Conservation (phyloP, 2,113 vertebrate genomes). For the Gila orcuttii region DNA sequence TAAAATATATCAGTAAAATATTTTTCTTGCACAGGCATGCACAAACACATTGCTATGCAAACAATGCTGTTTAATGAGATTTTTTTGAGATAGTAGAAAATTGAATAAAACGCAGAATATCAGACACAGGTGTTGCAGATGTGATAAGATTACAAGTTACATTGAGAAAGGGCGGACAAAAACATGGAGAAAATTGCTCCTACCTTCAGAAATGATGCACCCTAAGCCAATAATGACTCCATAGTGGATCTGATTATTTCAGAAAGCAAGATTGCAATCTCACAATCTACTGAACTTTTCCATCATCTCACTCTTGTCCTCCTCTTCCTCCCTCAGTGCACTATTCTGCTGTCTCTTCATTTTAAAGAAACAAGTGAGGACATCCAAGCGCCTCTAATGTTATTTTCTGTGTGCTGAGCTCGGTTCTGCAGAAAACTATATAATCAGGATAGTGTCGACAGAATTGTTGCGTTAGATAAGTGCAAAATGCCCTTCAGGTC, state of each 20-base stretch:
- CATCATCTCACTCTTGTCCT: constrained; percentile 23
- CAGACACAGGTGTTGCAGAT: not conserved
- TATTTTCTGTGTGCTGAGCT: not conserved
- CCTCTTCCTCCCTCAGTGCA: constrained; percentile 12
- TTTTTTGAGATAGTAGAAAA: too few species aligned
- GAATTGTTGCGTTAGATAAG: constrained; percentile 23
- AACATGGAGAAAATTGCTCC: not conserved
- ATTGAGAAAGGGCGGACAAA: not conserved
- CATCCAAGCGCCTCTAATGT: constrained; percentile 31
- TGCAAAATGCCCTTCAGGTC: not conserved
- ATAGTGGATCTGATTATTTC: constrained; percentile 2
- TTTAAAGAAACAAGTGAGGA: constrained; percentile 20
- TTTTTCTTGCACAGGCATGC: not conserved
- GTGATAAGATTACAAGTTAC: not conserved
- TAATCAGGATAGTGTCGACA: not conserved
- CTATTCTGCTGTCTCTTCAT: constrained; percentile 18
- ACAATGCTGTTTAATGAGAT: not conserved
- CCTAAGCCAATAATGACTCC: constrained; percentile 12
- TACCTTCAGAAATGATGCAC: constrained; percentile 21
- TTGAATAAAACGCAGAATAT: not conserved
- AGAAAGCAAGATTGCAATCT: constrained; percentile 2
- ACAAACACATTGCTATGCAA: not conserved
- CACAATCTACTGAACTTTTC: constrained; percentile 1
- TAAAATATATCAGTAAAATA: not conserved
- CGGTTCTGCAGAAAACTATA: constrained; percentile 30